A percentile compares a stretch with the other conserved stretches of the same genome.
Conservation (phyloP, 2,888 invertebrate species). For the Leptopilina myrica region DNA sequence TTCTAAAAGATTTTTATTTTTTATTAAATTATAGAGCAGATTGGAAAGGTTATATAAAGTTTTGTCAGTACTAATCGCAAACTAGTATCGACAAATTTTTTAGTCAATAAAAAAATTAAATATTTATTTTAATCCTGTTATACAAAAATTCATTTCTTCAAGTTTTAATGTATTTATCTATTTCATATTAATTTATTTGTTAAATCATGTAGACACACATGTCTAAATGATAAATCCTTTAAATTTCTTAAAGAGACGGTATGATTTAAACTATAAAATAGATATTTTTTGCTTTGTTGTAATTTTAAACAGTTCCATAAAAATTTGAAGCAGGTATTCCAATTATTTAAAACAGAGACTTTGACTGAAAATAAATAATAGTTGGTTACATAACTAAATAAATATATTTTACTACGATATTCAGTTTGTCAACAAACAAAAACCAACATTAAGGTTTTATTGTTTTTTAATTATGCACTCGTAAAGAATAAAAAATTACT, state of each 20-base stretch:
- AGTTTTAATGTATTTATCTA: background rate
- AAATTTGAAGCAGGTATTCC: too few relatives aligned
- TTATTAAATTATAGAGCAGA: constrained; percentile 10
- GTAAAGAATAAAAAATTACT: too few relatives aligned
- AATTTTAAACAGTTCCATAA: too few relatives aligned
- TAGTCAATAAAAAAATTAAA: constrained; percentile 6
- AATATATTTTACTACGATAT: too few relatives aligned
- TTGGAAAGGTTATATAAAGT: background rate
- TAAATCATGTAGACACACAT: background rate
- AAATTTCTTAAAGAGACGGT: background rate
- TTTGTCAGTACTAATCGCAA: background rate
- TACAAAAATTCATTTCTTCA: background rate
- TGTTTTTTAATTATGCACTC: too few relatives aligned
- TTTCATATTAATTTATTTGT: constrained; percentile 11
- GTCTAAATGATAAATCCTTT: background rate
- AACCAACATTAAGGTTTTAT: too few relatives aligned
- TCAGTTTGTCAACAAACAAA: too few relatives aligned
- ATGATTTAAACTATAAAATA: background rate
- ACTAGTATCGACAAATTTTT: constrained; percentile 4
- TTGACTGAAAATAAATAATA: too few relatives aligned
- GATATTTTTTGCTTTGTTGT: too few relatives aligned
- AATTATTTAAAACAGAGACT: too few relatives aligned
- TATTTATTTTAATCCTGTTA: constrained; percentile 8
- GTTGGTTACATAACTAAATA: too few relatives aligned
- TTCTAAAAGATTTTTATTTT: background rate